Evolutionary conservation across 2,888 invertebrate species (phyloP), one percentile per base, ranked within the genome.

Genomic region (Amphipyra berbera): DNA sequence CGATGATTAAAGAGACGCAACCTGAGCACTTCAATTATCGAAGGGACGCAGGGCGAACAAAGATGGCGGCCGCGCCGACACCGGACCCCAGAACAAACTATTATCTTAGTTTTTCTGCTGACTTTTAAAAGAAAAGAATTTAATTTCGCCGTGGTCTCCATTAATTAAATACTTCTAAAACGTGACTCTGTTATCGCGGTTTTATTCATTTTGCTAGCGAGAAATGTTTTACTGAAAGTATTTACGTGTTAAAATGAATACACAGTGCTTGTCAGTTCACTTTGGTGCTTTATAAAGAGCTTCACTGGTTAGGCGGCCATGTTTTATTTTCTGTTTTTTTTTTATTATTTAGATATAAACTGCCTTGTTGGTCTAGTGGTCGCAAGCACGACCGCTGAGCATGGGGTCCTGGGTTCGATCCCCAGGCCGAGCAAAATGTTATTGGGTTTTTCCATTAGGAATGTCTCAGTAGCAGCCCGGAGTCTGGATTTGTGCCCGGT

Each of bases 91-190:
- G 70, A 70, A 78, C 83, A 82, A 85, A 88, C 86, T 83, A 86
- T 84, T 83, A 85, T 81, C 81, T 82, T 76, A 78, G 78, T 78
- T 81, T 81, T 76, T 69, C 68, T 58, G 52, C 61, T 61, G 61
- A 68, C 69, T 78, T 82, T 77, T 73, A 73, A 73, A 79, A 78
- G 76, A 79, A 87, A 84, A 81, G 79, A 85, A 87, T 85, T 86
- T 81, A 76, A 88, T 88, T 87, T 82, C 81, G 60, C 76, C 70
- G 78, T 63, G 64, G 75, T 75, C 76, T 71, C 80, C 81, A 87
- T 87, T 80, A 88, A 88, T 89, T 88, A 88, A 88, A 88, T 80
- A 83, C 82, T 82, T 78, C 75, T 79, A 81, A 82, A 86, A 83
- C 81, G 81, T 82, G 82, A 79, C 68, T 64, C 41, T 58, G 69